Base-by-base conservation (phyloP, 2,797 vertebrate species). In the Aphelocoma californica region DNA sequence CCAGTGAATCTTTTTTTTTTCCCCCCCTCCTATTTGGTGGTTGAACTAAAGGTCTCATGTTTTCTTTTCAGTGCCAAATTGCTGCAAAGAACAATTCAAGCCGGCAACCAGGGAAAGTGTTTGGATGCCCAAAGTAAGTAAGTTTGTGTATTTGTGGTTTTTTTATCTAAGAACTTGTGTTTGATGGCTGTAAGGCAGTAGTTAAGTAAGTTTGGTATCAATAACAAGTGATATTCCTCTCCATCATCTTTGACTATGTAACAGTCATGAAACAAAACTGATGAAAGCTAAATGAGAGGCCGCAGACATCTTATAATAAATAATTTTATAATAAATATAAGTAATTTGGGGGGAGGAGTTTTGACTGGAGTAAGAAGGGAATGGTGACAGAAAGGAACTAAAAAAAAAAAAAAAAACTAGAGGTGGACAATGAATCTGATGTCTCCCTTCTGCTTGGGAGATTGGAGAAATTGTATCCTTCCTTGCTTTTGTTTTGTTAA, bases 121-220 rank as follows among this genome's bases (percentile, higher is more conserved):
- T 96, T 98, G 98, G 97, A 98, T 98, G 97, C 97, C 56, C 97
- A 97, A 98, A 97, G 98, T 98, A 97, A 98, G 97, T 81, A 26
- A 28, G 1, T 51, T 72, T 81, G 4, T 83, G 42, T 28, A 23
- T 81, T 81, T 85, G n/a, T 73, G 31, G 26, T 4, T 31, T 83
- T 80, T 66, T 64, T 60, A 51, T 12, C 20, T 13, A 77, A 34
- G 54, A 87, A 88, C 25, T 66, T 85, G 13, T 42, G 61, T 44
- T 53, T 82, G 54, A 66, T 54, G 28, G n/a, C 21, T 93, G 8
- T 57, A 70, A 87, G 42, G 50, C 18, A 79, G 32, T 28, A 83
- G 40, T 48, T 90, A 31, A 32, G 42, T 51, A 61, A 26, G 12
- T 74, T 64, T 75, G n/a, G 12, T 53, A 28, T 47, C 24, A 28